Percentiles rank a stretch among this genome's conserved stretches.
These are phyloP conservation scores for Trachythela sp. DNA, from an alignment of 64 coral and sea anemone genomes.

Conservation along the genomic window DNA sequence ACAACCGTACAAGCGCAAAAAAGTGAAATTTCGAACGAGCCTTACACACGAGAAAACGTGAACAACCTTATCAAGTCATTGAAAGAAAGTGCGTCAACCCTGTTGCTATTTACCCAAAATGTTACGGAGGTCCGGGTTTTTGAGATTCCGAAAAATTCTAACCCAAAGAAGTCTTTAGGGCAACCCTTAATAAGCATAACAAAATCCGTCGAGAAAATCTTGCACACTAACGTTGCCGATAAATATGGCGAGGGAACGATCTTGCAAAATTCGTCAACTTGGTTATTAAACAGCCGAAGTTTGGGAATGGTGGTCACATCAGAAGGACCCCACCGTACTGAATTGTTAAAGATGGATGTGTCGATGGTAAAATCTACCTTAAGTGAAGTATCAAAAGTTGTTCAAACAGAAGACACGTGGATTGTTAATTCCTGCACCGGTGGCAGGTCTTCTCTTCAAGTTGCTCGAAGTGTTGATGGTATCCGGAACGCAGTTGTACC, in stretches of 20 bases:
- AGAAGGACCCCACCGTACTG: not conserved
- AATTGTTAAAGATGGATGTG: not conserved
- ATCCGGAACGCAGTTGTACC: not conserved
- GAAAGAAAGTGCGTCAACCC: not conserved
- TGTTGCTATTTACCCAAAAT: slow-evolving; percentile 6
- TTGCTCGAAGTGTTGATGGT: not conserved
- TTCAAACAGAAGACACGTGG: not conserved
- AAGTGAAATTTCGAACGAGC: not conserved
- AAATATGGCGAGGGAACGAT: not conserved
- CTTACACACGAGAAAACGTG: not conserved
- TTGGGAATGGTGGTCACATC: not conserved
- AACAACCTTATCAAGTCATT: not conserved
- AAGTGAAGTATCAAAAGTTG: not conserved
- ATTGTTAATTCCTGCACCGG: not conserved
- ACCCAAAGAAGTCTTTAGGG: not conserved
- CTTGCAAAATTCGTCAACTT: not conserved
- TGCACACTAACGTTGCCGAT: not conserved
- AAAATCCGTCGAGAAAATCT: not conserved
- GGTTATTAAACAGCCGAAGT: not conserved
- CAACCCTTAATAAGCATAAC: not conserved
- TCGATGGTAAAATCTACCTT: not conserved
- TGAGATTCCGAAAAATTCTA: not conserved
- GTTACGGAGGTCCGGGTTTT: not conserved
- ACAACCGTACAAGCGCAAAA: not conserved
- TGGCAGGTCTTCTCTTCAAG: not conserved